Evolutionary conservation across 2,113 vertebrate species (phyloP).

Genomic region (Crocuta crocuta): DNA sequence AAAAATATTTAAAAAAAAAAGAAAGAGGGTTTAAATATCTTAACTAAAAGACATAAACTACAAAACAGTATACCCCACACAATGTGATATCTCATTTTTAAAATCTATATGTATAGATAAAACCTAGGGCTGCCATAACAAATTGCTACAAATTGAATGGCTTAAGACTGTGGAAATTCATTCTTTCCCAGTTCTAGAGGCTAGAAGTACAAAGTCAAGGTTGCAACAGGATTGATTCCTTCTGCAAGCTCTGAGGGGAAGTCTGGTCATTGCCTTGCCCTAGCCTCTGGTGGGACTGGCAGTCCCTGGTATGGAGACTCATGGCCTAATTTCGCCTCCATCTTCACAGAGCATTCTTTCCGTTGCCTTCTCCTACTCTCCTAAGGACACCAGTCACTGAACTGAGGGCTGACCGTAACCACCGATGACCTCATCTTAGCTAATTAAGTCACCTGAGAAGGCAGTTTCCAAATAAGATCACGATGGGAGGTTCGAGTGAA

Average conservation of each 20-base stretch:
- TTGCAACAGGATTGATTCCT: fast-evolving
- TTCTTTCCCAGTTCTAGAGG: neutral
- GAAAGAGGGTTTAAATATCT: neutral
- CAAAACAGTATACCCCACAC: neutral
- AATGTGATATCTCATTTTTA: neutral
- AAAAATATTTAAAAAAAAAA: no score
- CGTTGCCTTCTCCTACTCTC: no score
- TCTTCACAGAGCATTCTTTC: neutral
- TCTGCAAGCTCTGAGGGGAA: neutral
- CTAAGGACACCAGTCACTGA: neutral
- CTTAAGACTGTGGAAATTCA: neutral
- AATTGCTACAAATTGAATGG: neutral
- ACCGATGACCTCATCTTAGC: neutral
- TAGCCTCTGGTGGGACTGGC: neutral
- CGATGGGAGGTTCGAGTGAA: neutral
- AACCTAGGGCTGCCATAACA: neutral
- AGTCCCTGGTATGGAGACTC: fast-evolving
- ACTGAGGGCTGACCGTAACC: neutral
- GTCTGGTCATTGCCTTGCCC: neutral
- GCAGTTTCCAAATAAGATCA: neutral
- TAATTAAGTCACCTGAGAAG: neutral
- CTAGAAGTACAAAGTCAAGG: neutral
- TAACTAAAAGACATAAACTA: neutral
- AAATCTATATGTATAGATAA: neutral
- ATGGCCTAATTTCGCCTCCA: neutral